phyloP scores from a whole-genome alignment of 2,888 invertebrate species.

The Toxonevra muliebris region DNA sequence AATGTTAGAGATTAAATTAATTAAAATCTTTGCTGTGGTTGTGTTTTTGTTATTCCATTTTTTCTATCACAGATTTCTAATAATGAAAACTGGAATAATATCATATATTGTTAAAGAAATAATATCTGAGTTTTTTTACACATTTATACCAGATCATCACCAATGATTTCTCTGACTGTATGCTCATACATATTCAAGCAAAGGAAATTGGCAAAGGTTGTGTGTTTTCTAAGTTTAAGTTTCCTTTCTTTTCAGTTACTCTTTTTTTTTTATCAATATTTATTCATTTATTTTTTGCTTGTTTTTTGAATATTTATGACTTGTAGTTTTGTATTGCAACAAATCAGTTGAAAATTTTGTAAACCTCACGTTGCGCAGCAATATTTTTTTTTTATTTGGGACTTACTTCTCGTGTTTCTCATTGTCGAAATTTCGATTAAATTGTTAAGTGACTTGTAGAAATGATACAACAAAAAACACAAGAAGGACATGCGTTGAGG shows the following conservation, averaged over 20 bases:
- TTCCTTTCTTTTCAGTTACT: too few relatives aligned
- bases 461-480: not conserved
- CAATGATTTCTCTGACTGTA: too few relatives aligned
- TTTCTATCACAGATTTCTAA: too few relatives aligned
- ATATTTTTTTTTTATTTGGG: not conserved
- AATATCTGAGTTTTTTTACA: too few relatives aligned
- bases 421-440: constrained; percentile 20
- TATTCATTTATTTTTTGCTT: constrained; percentile 5
- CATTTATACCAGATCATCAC: too few relatives aligned
- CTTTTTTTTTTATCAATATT: not conserved
- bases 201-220: too few relatives aligned
- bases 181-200: not conserved
- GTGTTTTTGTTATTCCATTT: too few relatives aligned
- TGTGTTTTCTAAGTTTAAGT: too few relatives aligned
- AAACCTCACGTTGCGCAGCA: constrained; percentile 3
- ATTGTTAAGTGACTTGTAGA: constrained; percentile 21
- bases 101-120: too few relatives aligned
- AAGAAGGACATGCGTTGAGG: not conserved
- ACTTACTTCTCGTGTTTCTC: constrained; percentile 3
- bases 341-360: constrained; percentile 23
- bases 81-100: too few relatives aligned
- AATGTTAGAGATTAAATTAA: too few relatives aligned
- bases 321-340: constrained; percentile 13
- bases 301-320: constrained; percentile 16
- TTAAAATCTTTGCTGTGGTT: too few relatives aligned